phyloP scores from a whole-genome alignment of 2,888 invertebrate species.

The Heliconius ismenius region DNA sequence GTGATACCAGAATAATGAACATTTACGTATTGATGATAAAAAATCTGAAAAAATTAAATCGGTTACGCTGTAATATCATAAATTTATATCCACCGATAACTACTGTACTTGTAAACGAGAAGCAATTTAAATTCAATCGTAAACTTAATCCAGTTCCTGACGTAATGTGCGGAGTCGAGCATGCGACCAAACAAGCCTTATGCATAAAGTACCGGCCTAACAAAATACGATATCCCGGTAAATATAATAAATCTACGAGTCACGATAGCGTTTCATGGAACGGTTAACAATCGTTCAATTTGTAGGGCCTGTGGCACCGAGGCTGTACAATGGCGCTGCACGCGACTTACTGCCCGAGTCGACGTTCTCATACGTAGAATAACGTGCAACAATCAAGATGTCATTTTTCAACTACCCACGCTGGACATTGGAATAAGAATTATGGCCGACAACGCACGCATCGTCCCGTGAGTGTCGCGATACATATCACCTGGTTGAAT shows the following conservation, averaged over 20 bases:
- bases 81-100: conserved; percentile 35
- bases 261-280: conserved; percentile 74
- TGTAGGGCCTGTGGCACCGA: conserved; percentile 69
- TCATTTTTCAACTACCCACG: conserved; percentile 83
- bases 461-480: conserved; percentile 70
- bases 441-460: conserved; percentile 78
- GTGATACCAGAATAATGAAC: conserved; percentile 4
- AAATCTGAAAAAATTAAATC: conserved; percentile 5
- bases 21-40: background rate
- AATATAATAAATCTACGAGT: conserved; percentile 72
- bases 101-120: conserved; percentile 38
- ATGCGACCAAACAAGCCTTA: conserved; percentile 46
- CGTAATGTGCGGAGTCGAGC: conserved; percentile 44
- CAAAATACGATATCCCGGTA: conserved; percentile 64
- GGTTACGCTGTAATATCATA: conserved; percentile 9
- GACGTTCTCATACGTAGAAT: conserved; percentile 80
- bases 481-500: conserved; percentile 72
- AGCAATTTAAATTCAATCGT: conserved; percentile 46
- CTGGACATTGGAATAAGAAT: conserved; percentile 70
- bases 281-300: conserved; percentile 81
- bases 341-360: conserved; percentile 67
- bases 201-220: conserved; percentile 46
- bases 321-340: conserved; percentile 71
- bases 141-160: conserved; percentile 43
- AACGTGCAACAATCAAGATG: conserved; percentile 82